These are phyloP conservation scores for Dryoscopus gambensis DNA, from an alignment of 2,113 vertebrate species.

Conservation along the genomic window DNA sequence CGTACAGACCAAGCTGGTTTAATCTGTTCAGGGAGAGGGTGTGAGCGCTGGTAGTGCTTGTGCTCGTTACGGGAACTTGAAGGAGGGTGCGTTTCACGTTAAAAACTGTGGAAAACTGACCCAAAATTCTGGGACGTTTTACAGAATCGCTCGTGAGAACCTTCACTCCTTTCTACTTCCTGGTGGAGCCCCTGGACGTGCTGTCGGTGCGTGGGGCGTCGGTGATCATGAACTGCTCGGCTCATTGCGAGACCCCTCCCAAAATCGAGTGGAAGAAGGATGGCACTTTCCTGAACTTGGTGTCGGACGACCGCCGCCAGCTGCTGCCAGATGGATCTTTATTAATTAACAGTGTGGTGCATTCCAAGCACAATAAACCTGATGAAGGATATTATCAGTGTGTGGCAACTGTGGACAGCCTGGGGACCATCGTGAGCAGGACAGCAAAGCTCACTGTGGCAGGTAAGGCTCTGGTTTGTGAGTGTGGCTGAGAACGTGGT, in stretches of 20 bases:
- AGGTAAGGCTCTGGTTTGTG: constrained; percentile 68
- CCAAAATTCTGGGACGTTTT: not conserved
- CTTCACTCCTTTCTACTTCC: constrained; percentile 92
- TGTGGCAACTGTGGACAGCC: constrained; percentile 89
- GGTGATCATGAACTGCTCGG: constrained; percentile 89
- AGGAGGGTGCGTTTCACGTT: rapidly evolving
- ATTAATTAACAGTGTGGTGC: constrained; percentile 84
- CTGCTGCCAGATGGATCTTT: constrained; percentile 89
- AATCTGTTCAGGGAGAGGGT: rapidly evolving
- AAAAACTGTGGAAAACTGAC: not conserved
- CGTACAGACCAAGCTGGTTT: rapidly evolving
- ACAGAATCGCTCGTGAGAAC: constrained; percentile 79
- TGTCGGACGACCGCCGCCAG: constrained; percentile 86
- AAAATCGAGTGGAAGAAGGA: constrained; percentile 95
- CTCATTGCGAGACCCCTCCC: constrained; percentile 76
- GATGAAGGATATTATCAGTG: constrained; percentile 97
- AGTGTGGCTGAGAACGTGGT: rapidly evolving
- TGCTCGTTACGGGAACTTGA: rapidly evolving
- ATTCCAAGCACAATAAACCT: constrained; percentile 97
- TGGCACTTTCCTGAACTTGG: constrained; percentile 87
- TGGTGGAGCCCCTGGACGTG: constrained; percentile 85
- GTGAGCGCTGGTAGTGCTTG: rapidly evolving
- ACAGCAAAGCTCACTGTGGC: constrained; percentile 89
- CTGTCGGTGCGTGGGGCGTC: constrained; percentile 81
- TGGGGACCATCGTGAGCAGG: constrained; percentile 91